Evolutionary conservation across 2,113 vertebrate species (phyloP).

Genomic region (Eleginops maclovinus): DNA sequence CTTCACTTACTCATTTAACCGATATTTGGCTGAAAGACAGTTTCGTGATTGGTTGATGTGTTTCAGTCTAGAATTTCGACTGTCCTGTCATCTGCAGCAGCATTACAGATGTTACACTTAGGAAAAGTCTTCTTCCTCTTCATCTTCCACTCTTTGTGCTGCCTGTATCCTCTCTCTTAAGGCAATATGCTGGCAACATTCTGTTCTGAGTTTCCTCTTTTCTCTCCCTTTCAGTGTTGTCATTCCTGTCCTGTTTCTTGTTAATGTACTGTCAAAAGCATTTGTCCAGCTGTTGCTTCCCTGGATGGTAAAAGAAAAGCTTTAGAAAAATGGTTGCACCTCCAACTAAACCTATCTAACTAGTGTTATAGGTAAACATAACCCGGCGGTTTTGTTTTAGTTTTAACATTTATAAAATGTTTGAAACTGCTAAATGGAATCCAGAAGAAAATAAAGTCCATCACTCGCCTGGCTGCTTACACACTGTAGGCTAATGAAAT

Average conservation of each 20-base stretch:
- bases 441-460: no score
- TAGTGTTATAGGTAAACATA: no score
- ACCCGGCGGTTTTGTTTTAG: no score
- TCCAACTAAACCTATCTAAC: no score
- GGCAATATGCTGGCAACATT: not conserved
- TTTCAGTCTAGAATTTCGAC: not conserved
- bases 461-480: not conserved
- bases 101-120: not conserved
- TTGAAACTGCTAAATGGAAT: no score
- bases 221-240: not conserved
- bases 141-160: not conserved
- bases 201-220: not conserved
- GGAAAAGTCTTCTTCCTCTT: not conserved
- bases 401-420: no score
- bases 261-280: not conserved
- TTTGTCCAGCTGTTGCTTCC: not conserved
- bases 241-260: not conserved
- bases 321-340: no score
- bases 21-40: not conserved
- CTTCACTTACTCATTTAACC: not conserved
- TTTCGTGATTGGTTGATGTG: not conserved
- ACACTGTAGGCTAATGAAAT: not conserved
- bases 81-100: constrained; percentile 3
- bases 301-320: not conserved
- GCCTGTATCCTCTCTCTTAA: not conserved